Evolutionary conservation across 2,113 vertebrate genomes (phyloP).

Genomic region (Strix aluco): DNA sequence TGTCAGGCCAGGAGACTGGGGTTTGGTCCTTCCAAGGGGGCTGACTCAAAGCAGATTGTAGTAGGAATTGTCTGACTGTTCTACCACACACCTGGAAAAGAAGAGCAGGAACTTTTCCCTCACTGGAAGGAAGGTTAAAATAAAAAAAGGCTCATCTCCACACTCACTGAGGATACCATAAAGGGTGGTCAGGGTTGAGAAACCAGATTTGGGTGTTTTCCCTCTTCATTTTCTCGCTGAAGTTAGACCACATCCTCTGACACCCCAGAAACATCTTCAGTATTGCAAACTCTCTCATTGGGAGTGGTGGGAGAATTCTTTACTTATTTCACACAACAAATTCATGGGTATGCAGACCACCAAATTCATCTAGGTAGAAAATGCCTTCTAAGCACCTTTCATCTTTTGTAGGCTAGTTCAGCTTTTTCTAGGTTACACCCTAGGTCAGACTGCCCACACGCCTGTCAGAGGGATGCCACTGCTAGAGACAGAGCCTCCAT

Average conservation of each 20-base stretch:
- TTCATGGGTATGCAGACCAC: neutral
- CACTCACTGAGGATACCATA: rapidly evolving
- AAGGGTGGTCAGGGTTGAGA: neutral
- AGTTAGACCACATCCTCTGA: neutral
- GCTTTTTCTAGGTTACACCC: neutral
- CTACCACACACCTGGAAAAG: neutral
- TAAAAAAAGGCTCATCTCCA: neutral
- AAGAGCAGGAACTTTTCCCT: neutral
- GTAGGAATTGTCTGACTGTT: neutral
- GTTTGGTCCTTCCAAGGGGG: neutral
- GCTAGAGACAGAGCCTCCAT: neutral
- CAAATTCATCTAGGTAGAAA: neutral
- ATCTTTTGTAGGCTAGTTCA: neutral
- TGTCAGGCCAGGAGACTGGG: neutral
- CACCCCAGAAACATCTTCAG: neutral
- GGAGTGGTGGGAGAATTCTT: neutral
- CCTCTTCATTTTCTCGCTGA: neutral
- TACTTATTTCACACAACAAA: neutral
- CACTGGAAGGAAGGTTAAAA: neutral
- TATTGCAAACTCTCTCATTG: neutral
- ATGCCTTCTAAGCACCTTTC: neutral
- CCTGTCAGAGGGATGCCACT: neutral
- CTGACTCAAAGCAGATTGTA: neutral
- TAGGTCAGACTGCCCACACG: neutral
- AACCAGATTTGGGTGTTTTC: neutral